These are phyloP conservation scores for Pteromalus puparum DNA, from an alignment of 1,140 invertebrate species.

Conservation along the genomic window DNA sequence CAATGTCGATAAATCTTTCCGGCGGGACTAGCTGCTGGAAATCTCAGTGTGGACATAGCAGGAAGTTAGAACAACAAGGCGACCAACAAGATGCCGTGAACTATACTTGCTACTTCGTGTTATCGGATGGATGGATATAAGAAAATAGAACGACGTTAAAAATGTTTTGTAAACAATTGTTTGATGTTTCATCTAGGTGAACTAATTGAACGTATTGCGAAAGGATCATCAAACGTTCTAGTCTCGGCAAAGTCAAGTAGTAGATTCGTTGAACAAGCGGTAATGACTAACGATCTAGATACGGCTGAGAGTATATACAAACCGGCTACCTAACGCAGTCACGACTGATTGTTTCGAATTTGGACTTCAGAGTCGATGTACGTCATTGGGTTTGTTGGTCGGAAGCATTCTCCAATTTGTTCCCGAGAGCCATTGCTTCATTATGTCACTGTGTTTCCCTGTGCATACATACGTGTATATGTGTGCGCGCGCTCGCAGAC, in stretches of 20 bases:
- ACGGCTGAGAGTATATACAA: background rate
- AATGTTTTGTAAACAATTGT: too few relatives aligned
- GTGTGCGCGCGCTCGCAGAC: background rate
- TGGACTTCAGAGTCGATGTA: constrained; percentile 22
- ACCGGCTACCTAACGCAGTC: background rate
- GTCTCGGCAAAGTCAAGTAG: background rate
- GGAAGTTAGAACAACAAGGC: too few relatives aligned
- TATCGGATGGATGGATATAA: too few relatives aligned
- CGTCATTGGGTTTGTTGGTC: constrained; percentile 41
- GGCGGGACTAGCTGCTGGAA: too few relatives aligned
- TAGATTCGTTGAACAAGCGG: too few relatives aligned
- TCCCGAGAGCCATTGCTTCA: constrained; percentile 39
- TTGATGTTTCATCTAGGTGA: background rate
- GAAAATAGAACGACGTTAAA: too few relatives aligned
- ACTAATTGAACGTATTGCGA: too few relatives aligned
- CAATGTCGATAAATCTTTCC: too few relatives aligned
- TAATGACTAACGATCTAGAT: background rate
- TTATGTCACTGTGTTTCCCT: background rate
- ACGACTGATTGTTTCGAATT: constrained; percentile 54
- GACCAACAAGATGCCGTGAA: too few relatives aligned
- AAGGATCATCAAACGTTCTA: too few relatives aligned
- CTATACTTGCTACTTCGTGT: too few relatives aligned
- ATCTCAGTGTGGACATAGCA: too few relatives aligned
- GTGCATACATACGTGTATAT: background rate
- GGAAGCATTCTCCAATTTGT: constrained; percentile 56